Evolutionary conservation across 2,888 invertebrate species (phyloP).

Genomic region (Agrotis clavis): DNA sequence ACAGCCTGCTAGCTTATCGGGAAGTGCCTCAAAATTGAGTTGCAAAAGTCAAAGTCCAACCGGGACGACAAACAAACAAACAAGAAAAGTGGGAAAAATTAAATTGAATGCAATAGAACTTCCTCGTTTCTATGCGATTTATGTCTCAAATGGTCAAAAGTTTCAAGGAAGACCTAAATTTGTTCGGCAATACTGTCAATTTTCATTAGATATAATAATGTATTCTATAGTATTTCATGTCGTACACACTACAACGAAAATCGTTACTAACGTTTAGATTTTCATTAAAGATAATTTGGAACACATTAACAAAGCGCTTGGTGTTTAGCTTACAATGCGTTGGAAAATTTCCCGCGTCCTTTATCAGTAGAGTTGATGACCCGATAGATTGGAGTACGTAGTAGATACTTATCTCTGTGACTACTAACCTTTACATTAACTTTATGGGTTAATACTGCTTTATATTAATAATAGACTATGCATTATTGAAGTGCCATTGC

Average conservation of each 20-base stretch:
- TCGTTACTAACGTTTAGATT: neutral
- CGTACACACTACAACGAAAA: neutral
- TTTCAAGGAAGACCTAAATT: too few relatives aligned
- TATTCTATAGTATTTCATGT: too few relatives aligned
- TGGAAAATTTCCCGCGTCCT: constrained; percentile 57
- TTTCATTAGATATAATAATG: neutral
- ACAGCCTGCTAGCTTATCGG: too few relatives aligned
- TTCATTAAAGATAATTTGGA: constrained; percentile 20
- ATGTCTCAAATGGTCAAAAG: too few relatives aligned
- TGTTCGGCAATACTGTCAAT: neutral
- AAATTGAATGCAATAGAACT: neutral
- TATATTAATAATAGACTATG: constrained; percentile 36
- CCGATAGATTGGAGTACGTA: constrained; percentile 25
- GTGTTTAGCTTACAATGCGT: constrained; percentile 34
- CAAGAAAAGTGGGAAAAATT: neutral
- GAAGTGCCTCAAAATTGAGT: too few relatives aligned
- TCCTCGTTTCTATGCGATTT: neutral
- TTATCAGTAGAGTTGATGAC: constrained; percentile 55
- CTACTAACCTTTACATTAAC: constrained; percentile 56
- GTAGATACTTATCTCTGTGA: constrained; percentile 41
- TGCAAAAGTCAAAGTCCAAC: too few relatives aligned
- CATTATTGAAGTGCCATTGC: constrained; percentile 39
- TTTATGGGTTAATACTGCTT: constrained; percentile 26
- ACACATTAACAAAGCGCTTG: constrained; percentile 16
- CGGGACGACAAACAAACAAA: too few relatives aligned